Conservation (phyloP, 2,888 invertebrate species). For the Suillia variegata region DNA sequence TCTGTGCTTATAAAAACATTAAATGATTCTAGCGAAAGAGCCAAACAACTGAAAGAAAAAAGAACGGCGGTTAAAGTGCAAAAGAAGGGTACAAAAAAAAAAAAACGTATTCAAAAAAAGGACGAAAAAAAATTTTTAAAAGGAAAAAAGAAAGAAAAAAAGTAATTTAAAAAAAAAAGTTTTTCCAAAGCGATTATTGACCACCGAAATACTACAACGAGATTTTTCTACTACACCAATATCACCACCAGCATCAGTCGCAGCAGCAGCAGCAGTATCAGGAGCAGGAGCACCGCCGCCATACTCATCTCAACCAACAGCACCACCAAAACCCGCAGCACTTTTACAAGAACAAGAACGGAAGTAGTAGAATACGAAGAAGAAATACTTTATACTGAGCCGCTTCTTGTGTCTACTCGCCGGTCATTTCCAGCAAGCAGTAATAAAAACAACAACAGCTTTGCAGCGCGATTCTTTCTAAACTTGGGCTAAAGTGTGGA, state of each 20-base stretch:
- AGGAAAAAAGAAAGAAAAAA: no score
- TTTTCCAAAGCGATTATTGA: conserved; percentile 33
- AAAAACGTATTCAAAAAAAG: no score
- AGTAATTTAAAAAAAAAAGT: conserved; percentile 3
- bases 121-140: conserved; percentile 21
- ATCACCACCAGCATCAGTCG: conserved; percentile 30
- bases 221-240: conserved; percentile 35
- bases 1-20: conserved; percentile 23
- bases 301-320: conserved; percentile 5
- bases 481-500: no score
- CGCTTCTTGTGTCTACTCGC: neutral
- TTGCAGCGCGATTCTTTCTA: no score
- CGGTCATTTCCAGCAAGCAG: no score
- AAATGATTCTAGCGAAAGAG: conserved; percentile 23
- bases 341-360: no score
- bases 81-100: no score
- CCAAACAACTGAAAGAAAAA: conserved; percentile 25
- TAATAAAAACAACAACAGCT: no score
- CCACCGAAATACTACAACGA: conserved; percentile 43
- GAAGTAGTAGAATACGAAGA: no score
- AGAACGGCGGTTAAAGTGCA: conserved; percentile 30
- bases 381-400: conserved; percentile 17
- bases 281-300: conserved; percentile 1
- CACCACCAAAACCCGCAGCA: neutral
- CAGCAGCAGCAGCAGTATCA: conserved; percentile 22